These are phyloP conservation scores for Papilio xuthus DNA, from an alignment of 1,140 invertebrate genomes.

Conservation along the genomic window DNA sequence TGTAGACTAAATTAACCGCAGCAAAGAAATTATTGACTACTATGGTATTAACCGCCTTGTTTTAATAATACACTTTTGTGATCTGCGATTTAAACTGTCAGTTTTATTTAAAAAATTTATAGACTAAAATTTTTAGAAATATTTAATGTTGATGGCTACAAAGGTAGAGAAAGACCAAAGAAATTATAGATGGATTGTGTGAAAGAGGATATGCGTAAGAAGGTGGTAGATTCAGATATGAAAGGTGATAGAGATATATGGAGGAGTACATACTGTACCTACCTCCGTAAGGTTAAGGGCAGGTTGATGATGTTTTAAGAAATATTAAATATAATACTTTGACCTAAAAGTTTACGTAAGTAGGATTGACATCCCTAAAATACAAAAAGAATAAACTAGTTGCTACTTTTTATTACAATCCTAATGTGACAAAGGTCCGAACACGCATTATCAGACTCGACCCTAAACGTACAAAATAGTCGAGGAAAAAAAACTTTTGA, in stretches of 20 bases:
- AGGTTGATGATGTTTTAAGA: too few relatives aligned
- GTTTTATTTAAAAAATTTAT: not conserved
- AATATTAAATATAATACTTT: not conserved
- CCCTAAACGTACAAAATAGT: slow-evolving; percentile 15
- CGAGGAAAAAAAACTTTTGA: slow-evolving; percentile 7
- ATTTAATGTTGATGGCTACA: too few relatives aligned
- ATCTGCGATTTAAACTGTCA: not conserved
- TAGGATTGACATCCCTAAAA: not conserved
- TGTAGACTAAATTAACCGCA: slow-evolving; percentile 22
- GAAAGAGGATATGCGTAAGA: too few relatives aligned
- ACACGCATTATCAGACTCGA: slow-evolving; percentile 10
- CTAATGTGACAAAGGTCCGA: slow-evolving; percentile 26
- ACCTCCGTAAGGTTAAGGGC: too few relatives aligned
- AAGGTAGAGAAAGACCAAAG: too few relatives aligned
- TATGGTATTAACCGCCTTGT: not conserved
- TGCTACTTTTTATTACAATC: slow-evolving; percentile 26
- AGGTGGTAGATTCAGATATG: too few relatives aligned
- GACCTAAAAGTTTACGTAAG: not conserved
- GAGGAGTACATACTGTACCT: too few relatives aligned
- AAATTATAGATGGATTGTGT: too few relatives aligned
- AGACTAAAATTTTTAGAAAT: too few relatives aligned
- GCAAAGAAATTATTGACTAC: slow-evolving; percentile 3
- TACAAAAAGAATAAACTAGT: slow-evolving; percentile 25
- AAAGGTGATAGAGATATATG: too few relatives aligned
- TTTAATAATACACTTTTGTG: not conserved